Base-by-base conservation (phyloP, 2,888 invertebrate species). In the Eristalis intricaria region DNA sequence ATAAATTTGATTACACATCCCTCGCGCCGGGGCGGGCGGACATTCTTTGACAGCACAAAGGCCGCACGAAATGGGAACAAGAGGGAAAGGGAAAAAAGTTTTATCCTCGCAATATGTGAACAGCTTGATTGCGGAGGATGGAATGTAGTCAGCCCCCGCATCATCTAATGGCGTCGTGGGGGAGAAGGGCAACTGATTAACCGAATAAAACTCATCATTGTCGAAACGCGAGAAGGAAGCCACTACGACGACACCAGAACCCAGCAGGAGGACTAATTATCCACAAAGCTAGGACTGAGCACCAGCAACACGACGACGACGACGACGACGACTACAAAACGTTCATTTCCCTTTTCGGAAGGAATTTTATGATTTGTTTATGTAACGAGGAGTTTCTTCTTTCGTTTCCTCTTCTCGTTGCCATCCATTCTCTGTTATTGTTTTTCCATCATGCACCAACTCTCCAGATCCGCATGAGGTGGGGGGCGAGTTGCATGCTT, bases 281-380 rank as follows among this genome's bases (percentile, higher is more conserved):
- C 32, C 26, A 70, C 7, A 43, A 19, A 68, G 38, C 38, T 50
- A 81, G 81, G 71, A 77, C 56, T 58, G 32, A 64, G 73, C 22
- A 61, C 15, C 11, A 66, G 32, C 71, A 68, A 58, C 60, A 50
- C 43, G 43, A 43, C 43, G 43, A n/a, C n/a, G n/a, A n/a, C n/a
- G n/a, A n/a, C 19, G 19, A 50, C 11, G 22, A 64, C 32, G 73
- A 75, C 50, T 22, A 83, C 79, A 83, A 83, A 87, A 87, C 76
- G 82, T 58, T 83, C 84, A 84, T 83, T 87, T 87, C 80, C 87
- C 87, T 87, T 87, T 87, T 87, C 79, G 68, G 71, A 73, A 80
- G 76, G 87, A 87, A 87, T 87, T 83, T 84, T 87, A 87, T 87
- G 87, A 87, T 87, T 84, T 87, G 87, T 87, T 87, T 87, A 87